Evolutionary conservation across 2,113 vertebrate genomes (phyloP).

Genomic region (Melanerpes formicivorus): DNA sequence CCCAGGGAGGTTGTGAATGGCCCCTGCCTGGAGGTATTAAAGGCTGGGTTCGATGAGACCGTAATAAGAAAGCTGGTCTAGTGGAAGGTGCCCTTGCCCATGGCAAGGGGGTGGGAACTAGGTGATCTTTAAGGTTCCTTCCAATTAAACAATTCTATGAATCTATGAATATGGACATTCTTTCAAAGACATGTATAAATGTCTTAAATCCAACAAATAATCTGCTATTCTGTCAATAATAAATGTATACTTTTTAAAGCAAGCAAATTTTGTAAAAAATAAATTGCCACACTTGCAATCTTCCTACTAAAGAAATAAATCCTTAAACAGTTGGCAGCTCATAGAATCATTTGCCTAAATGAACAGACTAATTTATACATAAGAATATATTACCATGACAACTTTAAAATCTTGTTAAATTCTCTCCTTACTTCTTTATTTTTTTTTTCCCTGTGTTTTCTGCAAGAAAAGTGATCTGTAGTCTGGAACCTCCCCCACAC

Average conservation of each 20-base stretch:
- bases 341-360: neutral
- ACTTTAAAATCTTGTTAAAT: neutral
- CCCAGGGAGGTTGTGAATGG: no score
- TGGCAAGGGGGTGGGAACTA: no score
- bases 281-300: neutral
- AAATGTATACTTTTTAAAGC: neutral
- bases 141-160: no score
- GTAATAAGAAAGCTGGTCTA: no score
- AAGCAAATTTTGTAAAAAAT: neutral
- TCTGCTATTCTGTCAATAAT: neutral
- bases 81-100: no score
- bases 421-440: neutral
- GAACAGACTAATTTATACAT: constrained; percentile 22
- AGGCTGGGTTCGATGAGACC: no score
- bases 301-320: neutral
- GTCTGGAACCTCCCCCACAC: neutral
- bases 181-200: neutral
- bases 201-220: neutral
- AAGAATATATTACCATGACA: constrained; percentile 27
- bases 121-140: no score
- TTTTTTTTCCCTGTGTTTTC: neutral
- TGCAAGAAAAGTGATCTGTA: neutral
- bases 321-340: neutral
- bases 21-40: no score
- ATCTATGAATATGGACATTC: neutral